Conservation (phyloP, 30 jellyfish, hydroid and myxozoan species). For the Turritopsis rubra region DNA sequence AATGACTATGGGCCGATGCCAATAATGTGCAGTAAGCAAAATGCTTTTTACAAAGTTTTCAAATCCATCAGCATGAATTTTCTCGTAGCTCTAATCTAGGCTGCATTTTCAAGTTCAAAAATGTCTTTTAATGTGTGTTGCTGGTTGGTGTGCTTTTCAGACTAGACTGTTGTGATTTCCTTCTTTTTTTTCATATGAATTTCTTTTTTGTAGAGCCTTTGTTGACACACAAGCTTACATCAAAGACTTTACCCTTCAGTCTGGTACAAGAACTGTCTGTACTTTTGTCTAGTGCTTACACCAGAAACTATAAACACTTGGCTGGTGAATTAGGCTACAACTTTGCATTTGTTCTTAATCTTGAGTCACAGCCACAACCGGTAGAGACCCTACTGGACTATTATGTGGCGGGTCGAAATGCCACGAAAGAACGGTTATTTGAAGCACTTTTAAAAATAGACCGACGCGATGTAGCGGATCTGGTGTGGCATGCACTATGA, state of each 20-base stretch:
- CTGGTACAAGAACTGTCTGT: not conserved
- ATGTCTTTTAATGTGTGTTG: too few species aligned
- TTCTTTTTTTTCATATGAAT: too few species aligned
- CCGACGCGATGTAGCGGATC: not conserved
- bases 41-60: too few species aligned
- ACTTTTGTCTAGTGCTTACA: not conserved
- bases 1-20: conserved; percentile 7
- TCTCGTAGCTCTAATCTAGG: too few species aligned
- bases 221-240: not conserved
- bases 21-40: not conserved
- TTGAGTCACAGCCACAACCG: not conserved
- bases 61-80: too few species aligned
- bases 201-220: not conserved
- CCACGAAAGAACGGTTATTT: not conserved
- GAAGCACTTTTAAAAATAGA: not conserved
- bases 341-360: not conserved
- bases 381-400: not conserved
- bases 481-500: not conserved
- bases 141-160: too few species aligned
- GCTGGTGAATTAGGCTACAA: conserved; percentile 9
- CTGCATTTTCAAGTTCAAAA: too few species aligned
- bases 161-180: too few species aligned
- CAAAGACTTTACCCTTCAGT: not conserved
- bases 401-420: not conserved
- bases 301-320: conserved; percentile 9